These are phyloP conservation scores for Parazoanthus atlanticus DNA, from an alignment of 92 coral and sea anemone species.

Conservation along the genomic window DNA sequence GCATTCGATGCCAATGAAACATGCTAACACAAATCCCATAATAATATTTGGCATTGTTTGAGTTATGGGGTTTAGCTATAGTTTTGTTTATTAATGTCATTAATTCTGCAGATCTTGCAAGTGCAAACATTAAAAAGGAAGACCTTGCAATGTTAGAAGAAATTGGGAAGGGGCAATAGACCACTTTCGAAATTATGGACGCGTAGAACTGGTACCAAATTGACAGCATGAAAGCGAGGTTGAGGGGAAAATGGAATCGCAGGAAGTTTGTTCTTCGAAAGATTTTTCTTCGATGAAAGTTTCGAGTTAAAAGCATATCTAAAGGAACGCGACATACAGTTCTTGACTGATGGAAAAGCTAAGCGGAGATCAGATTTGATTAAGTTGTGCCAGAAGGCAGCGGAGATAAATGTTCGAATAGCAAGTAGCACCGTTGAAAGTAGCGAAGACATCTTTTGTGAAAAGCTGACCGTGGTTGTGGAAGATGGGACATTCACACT, in stretches of 20 bases:
- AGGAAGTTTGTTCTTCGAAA: not conserved
- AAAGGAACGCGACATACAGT: not conserved
- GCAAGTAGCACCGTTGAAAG: not conserved
- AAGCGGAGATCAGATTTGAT: conserved; percentile 4
- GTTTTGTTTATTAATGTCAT: no score
- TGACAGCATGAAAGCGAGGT: not conserved
- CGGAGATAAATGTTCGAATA: not conserved
- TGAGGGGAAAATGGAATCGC: not conserved
- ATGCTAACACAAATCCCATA: no score
- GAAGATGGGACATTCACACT: not conserved
- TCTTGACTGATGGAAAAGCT: conserved; percentile 3
- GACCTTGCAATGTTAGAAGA: no score
- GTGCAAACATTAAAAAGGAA: no score
- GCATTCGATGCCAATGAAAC: no score
- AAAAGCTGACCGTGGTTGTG: not conserved
- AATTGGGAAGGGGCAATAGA: no score
- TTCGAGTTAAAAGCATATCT: not conserved
- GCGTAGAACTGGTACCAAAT: conserved; percentile 1
- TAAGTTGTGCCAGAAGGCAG: not conserved
- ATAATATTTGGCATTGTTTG: no score
- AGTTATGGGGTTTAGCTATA: no score
- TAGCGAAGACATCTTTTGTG: not conserved
- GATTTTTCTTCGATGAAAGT: not conserved
- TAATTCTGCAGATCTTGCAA: no score
- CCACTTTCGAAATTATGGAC: conserved; percentile 5